Percentiles rank a stretch among this genome's conserved stretches.
Conservation (phyloP, 2,113 vertebrate genomes). For the Thalassoma bifasciatum region DNA sequence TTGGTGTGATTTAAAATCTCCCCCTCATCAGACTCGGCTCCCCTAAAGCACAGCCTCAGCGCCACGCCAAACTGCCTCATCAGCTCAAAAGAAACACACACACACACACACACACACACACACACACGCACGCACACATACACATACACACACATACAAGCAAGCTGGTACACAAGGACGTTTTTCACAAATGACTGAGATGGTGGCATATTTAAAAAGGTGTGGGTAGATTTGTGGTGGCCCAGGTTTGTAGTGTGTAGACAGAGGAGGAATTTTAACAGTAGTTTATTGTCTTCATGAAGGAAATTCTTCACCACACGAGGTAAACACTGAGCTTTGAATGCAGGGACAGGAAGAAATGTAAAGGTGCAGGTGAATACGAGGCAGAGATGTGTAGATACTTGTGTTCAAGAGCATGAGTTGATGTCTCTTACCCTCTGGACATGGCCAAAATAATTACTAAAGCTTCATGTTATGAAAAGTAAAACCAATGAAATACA, state of each 20-base stretch:
- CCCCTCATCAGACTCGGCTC: conserved; percentile 71
- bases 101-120: conserved; percentile 27
- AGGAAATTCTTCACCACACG: conserved; percentile 11
- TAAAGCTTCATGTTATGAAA: no score
- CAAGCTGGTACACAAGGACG: conserved; percentile 38
- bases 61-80: conserved; percentile 69
- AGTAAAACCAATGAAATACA: no score
- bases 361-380: neutral
- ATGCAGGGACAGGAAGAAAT: neutral
- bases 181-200: conserved; percentile 57
- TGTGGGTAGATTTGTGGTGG: conserved; percentile 43
- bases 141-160: conserved; percentile 15
- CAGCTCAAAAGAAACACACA: conserved; percentile 71
- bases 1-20: conserved; percentile 79
- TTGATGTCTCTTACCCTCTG: neutral
- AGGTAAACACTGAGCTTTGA: neutral
- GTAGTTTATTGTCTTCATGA: conserved; percentile 16
- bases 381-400: neutral
- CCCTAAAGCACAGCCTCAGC: conserved; percentile 71
- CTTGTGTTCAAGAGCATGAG: neutral
- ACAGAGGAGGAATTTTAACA: conserved; percentile 28
- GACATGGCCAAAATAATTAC: no score
- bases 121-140: conserved; percentile 10
- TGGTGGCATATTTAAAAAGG: conserved; percentile 34
- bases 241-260: conserved; percentile 7